A percentile compares a stretch with the other conserved stretches of the same genome.
Conservation (phyloP, 2,888 invertebrate species). For the Phasia obesa region DNA sequence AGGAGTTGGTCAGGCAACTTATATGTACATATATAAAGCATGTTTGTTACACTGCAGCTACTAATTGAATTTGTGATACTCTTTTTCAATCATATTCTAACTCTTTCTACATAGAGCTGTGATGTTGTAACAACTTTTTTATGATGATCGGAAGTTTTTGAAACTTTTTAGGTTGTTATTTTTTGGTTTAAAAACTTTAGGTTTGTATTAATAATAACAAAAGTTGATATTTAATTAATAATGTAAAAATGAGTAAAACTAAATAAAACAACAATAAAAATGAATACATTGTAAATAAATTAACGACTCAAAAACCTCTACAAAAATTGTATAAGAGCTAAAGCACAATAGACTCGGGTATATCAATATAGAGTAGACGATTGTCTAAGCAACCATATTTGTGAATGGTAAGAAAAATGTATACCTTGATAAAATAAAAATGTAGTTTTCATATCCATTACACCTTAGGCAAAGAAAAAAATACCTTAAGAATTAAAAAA, state of each 20-base stretch:
- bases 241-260: conserved; percentile 73
- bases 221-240: conserved; percentile 81
- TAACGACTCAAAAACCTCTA: conserved; percentile 26
- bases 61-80: conserved; percentile 66
- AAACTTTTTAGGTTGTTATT: conserved; percentile 71
- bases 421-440: background rate
- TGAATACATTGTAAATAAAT: conserved; percentile 50
- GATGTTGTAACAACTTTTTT: conserved; percentile 64
- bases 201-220: conserved; percentile 78
- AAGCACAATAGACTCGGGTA: conserved; percentile 7
- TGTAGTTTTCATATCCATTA: background rate
- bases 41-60: conserved; percentile 66
- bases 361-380: background rate
- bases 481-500: no score
- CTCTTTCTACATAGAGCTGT: conserved; percentile 65
- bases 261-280: conserved; percentile 70
- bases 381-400: background rate
- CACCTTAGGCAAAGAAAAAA: background rate
- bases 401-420: background rate
- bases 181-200: conserved; percentile 70
- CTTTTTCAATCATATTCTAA: conserved; percentile 71
- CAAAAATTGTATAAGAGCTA: background rate
- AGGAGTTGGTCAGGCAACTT: conserved; percentile 62
- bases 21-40: conserved; percentile 61
- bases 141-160: conserved; percentile 71